Base-by-base conservation (phyloP, 53 echinoderm and acorn worm genomes). In the Echinarachnius parma region DNA sequence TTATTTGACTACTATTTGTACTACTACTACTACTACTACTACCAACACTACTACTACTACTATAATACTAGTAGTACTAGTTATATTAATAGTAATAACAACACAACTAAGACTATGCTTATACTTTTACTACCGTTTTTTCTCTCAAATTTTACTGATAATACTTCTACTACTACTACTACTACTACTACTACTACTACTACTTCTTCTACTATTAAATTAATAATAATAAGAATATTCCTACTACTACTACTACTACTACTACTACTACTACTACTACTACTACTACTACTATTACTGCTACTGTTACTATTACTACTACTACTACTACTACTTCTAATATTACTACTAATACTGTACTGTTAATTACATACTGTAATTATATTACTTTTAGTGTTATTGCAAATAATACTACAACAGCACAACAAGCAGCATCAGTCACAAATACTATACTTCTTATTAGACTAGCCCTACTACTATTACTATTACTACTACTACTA, bases 11-110 rank as follows among this genome's bases (percentile, higher is more conserved):
- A 53, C 53, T 53, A 9, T 18, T 53, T 10, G 9, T 53, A 53
- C 53, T 9, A 53, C 53, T 53, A 53, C 53, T 53, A 9, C 53
- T 53, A 53, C 53, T 53, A 53, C 53, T 53, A 53, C 53, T 53
- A 53, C 53, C 23, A 53, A 9, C n/a, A 53, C 53, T 53, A 53
- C 53, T n/a, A 53, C 53, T 8, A 53, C 53, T 53, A 53, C 19
- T 53, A 53, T 20, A 53, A 9, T 39, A 39, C 39, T 39, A 39
- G 7, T 39, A 39, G 7, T 39, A 39, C 39, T 39, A 39, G 7
- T 39, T 9, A 7, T 39, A 39, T 13, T 39, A 39, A 7, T 39
- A 39, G 7, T 39, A 39, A 7, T 39, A 39, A 5, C 8, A 53
- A 9, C n/a, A n/a, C n/a, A n/a, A n/a, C n/a, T n/a, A n/a, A n/a